These are phyloP conservation scores for Altica lythri DNA, from an alignment of 2,888 invertebrate species.

Conservation along the genomic window DNA sequence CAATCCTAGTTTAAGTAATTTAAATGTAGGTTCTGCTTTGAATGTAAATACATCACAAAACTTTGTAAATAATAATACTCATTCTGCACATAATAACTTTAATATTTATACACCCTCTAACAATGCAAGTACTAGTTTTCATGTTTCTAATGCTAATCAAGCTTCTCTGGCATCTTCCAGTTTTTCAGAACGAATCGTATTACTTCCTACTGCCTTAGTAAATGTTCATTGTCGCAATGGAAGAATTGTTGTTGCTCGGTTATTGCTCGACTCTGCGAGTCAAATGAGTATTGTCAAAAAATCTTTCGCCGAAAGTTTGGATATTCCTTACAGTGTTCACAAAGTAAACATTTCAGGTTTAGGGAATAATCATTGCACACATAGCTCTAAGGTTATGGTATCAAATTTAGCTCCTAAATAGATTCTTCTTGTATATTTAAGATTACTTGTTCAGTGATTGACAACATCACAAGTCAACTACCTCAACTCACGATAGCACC, in stretches of 20 bases:
- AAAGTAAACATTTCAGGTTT: constrained; percentile 1
- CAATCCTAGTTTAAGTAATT: too few species aligned
- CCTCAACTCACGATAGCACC: not conserved
- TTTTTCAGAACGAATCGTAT: not conserved
- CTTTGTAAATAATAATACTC: not conserved
- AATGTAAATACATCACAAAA: not conserved
- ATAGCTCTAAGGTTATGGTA: not conserved
- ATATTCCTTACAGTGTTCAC: not conserved
- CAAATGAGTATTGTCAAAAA: constrained; percentile 1
- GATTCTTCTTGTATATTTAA: not conserved
- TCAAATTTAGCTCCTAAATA: not conserved
- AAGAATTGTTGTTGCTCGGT: not conserved
- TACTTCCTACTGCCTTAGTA: not conserved
- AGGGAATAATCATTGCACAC: not conserved
- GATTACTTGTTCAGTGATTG: constrained; percentile 1
- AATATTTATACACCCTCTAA: too few species aligned
- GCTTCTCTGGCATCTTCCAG: not conserved
- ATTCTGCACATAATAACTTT: not conserved
- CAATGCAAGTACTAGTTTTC: not conserved
- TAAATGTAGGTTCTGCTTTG: too few species aligned
- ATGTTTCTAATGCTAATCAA: not conserved
- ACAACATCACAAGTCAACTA: not conserved
- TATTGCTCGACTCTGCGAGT: not conserved
- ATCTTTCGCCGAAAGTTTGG: not conserved
- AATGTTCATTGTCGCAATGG: not conserved